Percentiles rank a stretch among this genome's conserved stretches.
These are phyloP conservation scores for Aleadryas rufinucha DNA, from an alignment of 2,113 vertebrate species.

Conservation along the genomic window DNA sequence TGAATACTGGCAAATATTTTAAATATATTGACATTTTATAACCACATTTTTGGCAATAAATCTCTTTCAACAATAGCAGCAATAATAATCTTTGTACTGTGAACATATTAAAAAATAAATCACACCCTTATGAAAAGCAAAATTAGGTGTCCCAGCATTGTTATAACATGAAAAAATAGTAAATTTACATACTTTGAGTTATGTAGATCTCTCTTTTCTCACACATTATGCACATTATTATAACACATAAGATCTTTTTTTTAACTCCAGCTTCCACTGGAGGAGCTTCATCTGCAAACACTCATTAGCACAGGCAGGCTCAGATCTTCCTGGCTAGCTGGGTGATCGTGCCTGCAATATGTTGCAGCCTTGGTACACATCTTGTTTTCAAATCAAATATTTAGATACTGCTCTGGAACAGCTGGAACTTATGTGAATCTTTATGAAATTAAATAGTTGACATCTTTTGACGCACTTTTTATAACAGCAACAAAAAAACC, in stretches of 20 bases:
- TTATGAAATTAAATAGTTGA: conserved; percentile 32
- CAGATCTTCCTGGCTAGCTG: neutral
- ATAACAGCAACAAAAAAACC: neutral
- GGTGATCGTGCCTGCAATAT: neutral
- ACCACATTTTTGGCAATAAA: neutral
- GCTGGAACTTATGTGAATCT: conserved; percentile 20
- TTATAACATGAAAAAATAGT: neutral
- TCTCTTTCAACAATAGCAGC: neutral
- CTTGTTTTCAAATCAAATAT: conserved; percentile 39
- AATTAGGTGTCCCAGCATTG: neutral
- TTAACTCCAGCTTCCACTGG: neutral
- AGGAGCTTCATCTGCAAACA: neutral
- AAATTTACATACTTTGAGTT: neutral
- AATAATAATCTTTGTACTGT: neutral
- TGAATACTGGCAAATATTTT: neutral
- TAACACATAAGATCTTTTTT: neutral
- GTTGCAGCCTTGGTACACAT: neutral
- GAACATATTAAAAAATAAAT: neutral
- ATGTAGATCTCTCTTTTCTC: neutral
- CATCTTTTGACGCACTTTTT: neutral
- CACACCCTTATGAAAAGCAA: neutral
- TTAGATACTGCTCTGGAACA: conserved; percentile 32
- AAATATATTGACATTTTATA: neutral
- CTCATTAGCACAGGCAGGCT: neutral
- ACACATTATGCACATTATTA: neutral